Evolutionary conservation across 2,797 vertebrate genomes (phyloP), one percentile per base, ranked within the genome.

Genomic region (Alca torda): DNA sequence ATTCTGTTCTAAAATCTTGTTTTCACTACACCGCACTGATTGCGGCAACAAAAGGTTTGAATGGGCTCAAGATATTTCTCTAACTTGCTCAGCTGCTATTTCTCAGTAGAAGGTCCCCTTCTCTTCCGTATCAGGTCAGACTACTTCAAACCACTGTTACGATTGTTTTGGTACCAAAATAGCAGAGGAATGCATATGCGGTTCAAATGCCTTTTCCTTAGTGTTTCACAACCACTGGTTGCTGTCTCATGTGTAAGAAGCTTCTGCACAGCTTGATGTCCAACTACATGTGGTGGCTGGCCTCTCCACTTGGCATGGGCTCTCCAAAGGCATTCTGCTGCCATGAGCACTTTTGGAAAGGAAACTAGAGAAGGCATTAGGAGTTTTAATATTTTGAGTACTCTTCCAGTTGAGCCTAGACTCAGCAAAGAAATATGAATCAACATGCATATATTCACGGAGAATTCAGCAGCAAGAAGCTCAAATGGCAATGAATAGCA

Each of bases 271-370:
- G 76, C 13, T 51, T 16, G 17, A 31, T 39, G 57, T 4, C 30
- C 70, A 23, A 2, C 13, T 16, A 30, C 63, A 9, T 0, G 11
- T 7, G 21, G 28, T 35, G 37, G 4, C 24, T 46, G 30, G 7
- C 45, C 53, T 74, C 53, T 70, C 31, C 68, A 20, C 54, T 4
- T 64, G 54, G 25, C 69, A 33, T 2, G 5, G 14, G n/a, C 48
- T 67, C 41, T 76, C 46, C 73, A 60, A 21, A 0, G 5, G 39
- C 57, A 6, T 80, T 50, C 59, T 64, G 11, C 53, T 80, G 46
- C 45, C 45, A 43, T 5, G 4, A 24, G 35, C 31, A 25, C 19
- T 39, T 60, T 28, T 13, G 63, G 46, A 56, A 51, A 24, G 39
- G 39, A 35, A 60, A 53, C 21, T 7, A 56, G 11, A 41, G n/a